Base-by-base conservation (phyloP, 1,140 invertebrate species). In the Drosophila littoralis region DNA sequence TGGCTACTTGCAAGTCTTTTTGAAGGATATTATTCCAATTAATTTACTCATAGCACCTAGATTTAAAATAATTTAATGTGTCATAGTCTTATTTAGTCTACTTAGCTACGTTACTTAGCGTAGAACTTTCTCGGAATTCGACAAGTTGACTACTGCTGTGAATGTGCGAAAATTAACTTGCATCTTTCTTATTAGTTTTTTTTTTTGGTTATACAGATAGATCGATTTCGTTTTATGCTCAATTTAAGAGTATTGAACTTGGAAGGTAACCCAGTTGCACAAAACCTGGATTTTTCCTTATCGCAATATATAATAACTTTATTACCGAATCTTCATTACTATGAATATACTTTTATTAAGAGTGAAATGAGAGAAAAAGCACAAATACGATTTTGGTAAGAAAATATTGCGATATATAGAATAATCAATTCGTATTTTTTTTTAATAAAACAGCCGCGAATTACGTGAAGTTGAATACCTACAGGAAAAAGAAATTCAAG, bases 181-280 rank as follows among this genome's bases (percentile, higher is more conserved):
- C 3, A 28, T 35, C 1, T 8, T 7, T 35, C 8, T 35, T 8
- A 35, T 35, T 35, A 35, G 0, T 35, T 7, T 35, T 8, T 35
- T 35, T 35, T 35, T 35, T 0, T 52, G 22, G 22, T 1, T 33
- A 43, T 48, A 9, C 80, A 97, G 96, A 94, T 97, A 35, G 91
- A 95, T 40, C 97, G 97, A 90, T 93, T 98, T 35, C 92, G 97
- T 66, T 94, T 94, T 90, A 96, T 97, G 80, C 94, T 94, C 59
- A 94, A 94, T 22, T 93, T 98, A 22, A 94, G 94, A 51, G 96
- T 96, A 35, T 92, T 98, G 6, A 97, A 97, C 88, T 94, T 97
- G 71, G 94, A 93, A 79, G 96, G 95, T 7, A 98, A 98, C 93
- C 96, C 96, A 3, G 95, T 95, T 52, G 93, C 93, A 12, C 93